Conservation (phyloP, 1,140 invertebrate species). For the Drosophila sp. region DNA sequence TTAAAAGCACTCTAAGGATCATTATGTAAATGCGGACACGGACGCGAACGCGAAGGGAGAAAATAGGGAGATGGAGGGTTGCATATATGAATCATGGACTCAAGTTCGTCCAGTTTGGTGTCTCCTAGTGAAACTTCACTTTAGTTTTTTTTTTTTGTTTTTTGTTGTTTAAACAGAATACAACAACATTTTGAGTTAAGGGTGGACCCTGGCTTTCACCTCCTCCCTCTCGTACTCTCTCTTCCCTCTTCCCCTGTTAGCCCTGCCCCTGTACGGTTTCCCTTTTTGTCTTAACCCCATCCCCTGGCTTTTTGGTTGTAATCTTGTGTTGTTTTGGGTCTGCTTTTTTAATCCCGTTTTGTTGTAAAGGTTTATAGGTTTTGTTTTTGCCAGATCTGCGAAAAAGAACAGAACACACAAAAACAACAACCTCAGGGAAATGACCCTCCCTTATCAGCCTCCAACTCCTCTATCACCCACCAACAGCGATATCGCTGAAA, state of each 20-base stretch:
- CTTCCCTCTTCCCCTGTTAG: not conserved
- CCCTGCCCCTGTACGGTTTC: constrained; percentile 12
- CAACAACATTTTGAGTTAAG: constrained; percentile 18
- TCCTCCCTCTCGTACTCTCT: not conserved
- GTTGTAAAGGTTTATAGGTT: constrained; percentile 58
- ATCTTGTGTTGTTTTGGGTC: constrained; percentile 55
- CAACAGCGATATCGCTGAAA: constrained; percentile 1
- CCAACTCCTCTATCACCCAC: not conserved
- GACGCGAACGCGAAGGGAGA: not conserved
- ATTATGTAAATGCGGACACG: constrained; percentile 52
- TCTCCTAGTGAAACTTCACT: constrained; percentile 8
- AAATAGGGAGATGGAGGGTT: not conserved
- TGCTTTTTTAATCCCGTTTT: constrained; percentile 68
- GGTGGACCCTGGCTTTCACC: constrained; percentile 26
- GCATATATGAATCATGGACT: constrained; percentile 8
- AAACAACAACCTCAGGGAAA: not conserved
- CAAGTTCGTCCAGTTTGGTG: not conserved
- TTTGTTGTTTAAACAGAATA: constrained; percentile 7
- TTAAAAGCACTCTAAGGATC: constrained; percentile 63
- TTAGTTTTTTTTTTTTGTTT: constrained; percentile 22
- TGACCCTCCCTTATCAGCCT: constrained; percentile 7
- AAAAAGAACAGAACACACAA: constrained; percentile 18
- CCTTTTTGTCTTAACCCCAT: not conserved
- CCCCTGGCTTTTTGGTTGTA: constrained; percentile 40
- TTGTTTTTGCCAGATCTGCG: constrained; percentile 50